These are phyloP conservation scores for Eretmochelys imbricata DNA, from an alignment of 2,113 vertebrate species.

Conservation along the genomic window DNA sequence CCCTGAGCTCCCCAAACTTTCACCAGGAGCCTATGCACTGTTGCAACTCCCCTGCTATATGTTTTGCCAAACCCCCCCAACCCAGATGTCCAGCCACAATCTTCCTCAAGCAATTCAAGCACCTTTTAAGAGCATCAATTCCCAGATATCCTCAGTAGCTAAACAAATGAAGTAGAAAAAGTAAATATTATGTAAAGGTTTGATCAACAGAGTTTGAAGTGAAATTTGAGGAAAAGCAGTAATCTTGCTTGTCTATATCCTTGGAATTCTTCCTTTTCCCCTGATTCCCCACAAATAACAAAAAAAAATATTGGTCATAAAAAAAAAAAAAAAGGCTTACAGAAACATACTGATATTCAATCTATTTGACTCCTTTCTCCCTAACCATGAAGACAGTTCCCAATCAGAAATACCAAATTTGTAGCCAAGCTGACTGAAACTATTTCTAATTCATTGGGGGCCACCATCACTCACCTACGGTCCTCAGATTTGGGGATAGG, in stretches of 20 bases:
- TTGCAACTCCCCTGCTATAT: not conserved
- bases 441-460: not conserved
- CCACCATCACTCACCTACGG: slow-evolving; percentile 87
- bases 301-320: slow-evolving; percentile 6
- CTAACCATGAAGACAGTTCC: not conserved
- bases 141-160: not conserved
- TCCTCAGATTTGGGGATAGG: slow-evolving; percentile 99
- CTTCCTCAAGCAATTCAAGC: not conserved
- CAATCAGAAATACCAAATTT: not conserved
- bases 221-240: not conserved
- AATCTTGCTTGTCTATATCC: not conserved
- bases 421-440: not conserved
- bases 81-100: not conserved
- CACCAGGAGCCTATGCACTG: not conserved
- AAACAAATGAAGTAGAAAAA: slow-evolving; percentile 4
- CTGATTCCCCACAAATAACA: slow-evolving; percentile 1
- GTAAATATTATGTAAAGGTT: not conserved
- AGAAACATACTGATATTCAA: slow-evolving; percentile 49
- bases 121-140: not conserved
- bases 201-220: not conserved
- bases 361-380: not conserved
- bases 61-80: not conserved
- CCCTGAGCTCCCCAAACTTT: not conserved
- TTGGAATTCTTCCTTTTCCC: not conserved
- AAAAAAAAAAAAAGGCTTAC: not conserved